These are phyloP conservation scores for Indicator maculatus DNA, from an alignment of 2,113 vertebrate genomes.

Conservation along the genomic window DNA sequence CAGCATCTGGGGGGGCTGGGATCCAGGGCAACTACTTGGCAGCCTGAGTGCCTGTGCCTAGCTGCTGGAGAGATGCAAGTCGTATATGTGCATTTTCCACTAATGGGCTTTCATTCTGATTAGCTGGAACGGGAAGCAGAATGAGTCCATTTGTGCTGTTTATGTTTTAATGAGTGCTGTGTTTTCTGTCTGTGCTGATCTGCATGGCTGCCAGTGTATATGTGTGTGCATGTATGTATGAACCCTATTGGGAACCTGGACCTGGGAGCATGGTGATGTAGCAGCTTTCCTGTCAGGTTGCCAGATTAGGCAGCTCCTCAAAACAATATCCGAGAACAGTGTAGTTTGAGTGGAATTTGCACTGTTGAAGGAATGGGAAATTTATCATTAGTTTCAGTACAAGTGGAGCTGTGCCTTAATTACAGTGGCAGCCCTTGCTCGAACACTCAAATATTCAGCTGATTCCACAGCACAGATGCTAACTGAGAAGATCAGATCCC, in stretches of 20 bases:
- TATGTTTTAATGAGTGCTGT: not conserved
- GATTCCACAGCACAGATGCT: not conserved
- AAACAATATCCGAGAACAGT: not conserved
- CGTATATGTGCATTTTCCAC: rapidly evolving
- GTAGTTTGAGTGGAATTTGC: not conserved
- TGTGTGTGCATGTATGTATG: rapidly evolving
- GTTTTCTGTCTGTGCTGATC: not conserved
- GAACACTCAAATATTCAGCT: not conserved
- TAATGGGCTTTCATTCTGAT: not conserved
- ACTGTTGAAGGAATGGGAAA: not conserved
- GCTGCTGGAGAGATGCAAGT: not conserved
- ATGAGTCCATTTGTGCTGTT: not conserved
- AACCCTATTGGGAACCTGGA: not conserved
- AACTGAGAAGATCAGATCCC: not conserved
- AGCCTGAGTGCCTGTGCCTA: not conserved
- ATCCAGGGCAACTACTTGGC: not conserved
- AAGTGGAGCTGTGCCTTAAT: not conserved
- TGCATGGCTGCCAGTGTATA: not conserved
- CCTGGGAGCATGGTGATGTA: not conserved
- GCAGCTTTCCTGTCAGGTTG: not conserved
- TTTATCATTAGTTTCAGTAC: not conserved
- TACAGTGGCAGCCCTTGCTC: not conserved
- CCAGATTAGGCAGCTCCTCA: not conserved
- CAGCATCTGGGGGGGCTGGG: not conserved
- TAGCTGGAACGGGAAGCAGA: not conserved